Percentiles rank a stretch among this genome's conserved stretches.
These are phyloP conservation scores for Cabera pusaria DNA, from an alignment of 2,888 invertebrate species.

Conservation along the genomic window DNA sequence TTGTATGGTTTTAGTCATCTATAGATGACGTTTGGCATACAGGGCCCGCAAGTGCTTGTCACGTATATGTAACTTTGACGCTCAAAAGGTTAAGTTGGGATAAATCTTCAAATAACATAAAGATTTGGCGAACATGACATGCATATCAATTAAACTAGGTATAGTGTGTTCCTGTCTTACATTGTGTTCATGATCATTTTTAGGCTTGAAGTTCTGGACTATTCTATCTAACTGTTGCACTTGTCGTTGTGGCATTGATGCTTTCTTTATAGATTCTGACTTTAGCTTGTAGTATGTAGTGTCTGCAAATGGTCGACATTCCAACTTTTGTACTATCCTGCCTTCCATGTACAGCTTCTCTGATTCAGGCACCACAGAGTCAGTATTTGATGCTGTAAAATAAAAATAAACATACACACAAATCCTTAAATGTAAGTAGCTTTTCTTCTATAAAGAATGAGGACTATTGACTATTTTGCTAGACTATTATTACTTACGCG, in stretches of 20 bases:
- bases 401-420: conserved; percentile 11
- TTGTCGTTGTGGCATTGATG: conserved; percentile 93
- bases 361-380: conserved; percentile 88
- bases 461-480: background rate
- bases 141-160: no score
- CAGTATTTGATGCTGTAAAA: conserved; percentile 83
- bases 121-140: no score
- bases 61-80: no score
- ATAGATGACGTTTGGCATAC: no score
- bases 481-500: conserved; percentile 84
- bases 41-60: no score
- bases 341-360: conserved; percentile 96
- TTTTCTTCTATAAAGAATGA: no score
- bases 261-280: conserved; percentile 92
- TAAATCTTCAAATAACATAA: no score
- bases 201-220: conserved; percentile 96
- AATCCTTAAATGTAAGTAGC: conserved; percentile 8
- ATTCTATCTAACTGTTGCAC: conserved; percentile 94
- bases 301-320: conserved; percentile 95
- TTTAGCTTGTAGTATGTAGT: conserved; percentile 96
- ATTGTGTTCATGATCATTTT: conserved; percentile 95
- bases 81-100: no score
- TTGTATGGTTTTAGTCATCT: no score
- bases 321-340: conserved; percentile 96
- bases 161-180: conserved; percentile 86